Base-by-base conservation (phyloP, 1,140 invertebrate genomes). In the Nebria ingens region DNA sequence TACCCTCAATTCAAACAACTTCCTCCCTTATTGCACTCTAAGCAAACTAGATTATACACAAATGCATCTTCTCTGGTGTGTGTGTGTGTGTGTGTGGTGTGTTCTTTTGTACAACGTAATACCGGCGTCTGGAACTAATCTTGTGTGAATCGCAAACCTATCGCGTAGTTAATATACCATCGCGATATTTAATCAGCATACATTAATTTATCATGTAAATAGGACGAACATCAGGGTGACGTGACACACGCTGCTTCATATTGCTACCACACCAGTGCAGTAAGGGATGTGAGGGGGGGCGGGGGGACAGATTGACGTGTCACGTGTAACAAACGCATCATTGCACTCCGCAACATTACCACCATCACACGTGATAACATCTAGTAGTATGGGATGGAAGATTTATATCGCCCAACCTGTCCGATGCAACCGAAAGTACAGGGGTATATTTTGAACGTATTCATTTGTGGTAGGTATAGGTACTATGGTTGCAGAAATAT, bases 121-220 rank as follows among this genome's bases (percentile, higher is more conserved):
- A 45, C 17, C 9, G 17, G 17, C 40, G 6, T 13, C 40, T 17
- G 40, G 25, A 34, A 12, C 9, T 45, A 45, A 45, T 45, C 40
- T 45, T 17, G 6, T 17, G 40, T 45, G 40, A 45, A 45, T 45
- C 40, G 9, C 17, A 9, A 45, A 45, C 9, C 15, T 4, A 4
- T 45, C 25, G 40, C 17, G 17, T 45, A 9, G 40, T 45, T 9
- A 45, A 45, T 45, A 45, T 12, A 12, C 17, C 15, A 12, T 17
- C 40, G 15, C 40, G 3, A 45, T 45, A 45, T 45, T 45, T 45
- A 45, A 45, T 45, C 40, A 45, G 17, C 40, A 45, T 45, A 45
- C 40, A 45, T 45, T 45, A 45, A 45, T 45, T 45, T 45, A 45
- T 45, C 40, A 45, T 45, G 40, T 3, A 45, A 45, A 45, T 45